phyloP scores from a whole-genome alignment of 2,113 vertebrate genomes.

The Australoheros scitulus region DNA sequence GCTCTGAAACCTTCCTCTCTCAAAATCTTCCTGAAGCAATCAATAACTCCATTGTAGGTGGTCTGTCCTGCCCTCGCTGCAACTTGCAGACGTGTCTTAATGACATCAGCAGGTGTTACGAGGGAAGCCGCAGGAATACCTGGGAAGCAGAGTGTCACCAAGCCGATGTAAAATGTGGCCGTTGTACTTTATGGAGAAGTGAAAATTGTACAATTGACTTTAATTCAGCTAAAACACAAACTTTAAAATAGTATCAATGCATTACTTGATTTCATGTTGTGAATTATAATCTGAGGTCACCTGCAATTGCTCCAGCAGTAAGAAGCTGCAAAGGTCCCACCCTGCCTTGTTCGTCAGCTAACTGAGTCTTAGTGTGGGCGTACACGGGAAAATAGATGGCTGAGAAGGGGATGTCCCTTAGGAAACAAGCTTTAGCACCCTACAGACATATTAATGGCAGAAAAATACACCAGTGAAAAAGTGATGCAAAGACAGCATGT shows the following conservation, averaged over 20 bases:
- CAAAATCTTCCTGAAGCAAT: conserved; percentile 95
- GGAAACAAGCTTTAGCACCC: conserved; percentile 99
- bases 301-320: conserved; percentile 94
- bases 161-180: background rate
- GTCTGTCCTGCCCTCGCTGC: conserved; percentile 96
- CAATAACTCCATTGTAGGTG: conserved; percentile 90
- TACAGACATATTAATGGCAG: conserved; percentile 53
- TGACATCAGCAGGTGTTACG: conserved; percentile 98
- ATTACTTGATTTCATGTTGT: background rate
- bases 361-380: conserved; percentile 88
- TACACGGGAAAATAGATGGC: conserved; percentile 99
- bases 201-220: background rate
- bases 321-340: conserved; percentile 93
- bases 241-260: background rate
- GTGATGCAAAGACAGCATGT: background rate
- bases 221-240: background rate
- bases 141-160: conserved; percentile 58
- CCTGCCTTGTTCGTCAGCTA: conserved; percentile 90
- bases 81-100: conserved; percentile 98
- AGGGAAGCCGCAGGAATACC: conserved; percentile 96
- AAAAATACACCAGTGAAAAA: background rate
- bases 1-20: conserved; percentile 91
- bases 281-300: conserved; percentile 72
- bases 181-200: background rate
- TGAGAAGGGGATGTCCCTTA: conserved; percentile 99